phyloP scores from a whole-genome alignment of 2,888 invertebrate genomes.

The Schrankia costaestrigalis region DNA sequence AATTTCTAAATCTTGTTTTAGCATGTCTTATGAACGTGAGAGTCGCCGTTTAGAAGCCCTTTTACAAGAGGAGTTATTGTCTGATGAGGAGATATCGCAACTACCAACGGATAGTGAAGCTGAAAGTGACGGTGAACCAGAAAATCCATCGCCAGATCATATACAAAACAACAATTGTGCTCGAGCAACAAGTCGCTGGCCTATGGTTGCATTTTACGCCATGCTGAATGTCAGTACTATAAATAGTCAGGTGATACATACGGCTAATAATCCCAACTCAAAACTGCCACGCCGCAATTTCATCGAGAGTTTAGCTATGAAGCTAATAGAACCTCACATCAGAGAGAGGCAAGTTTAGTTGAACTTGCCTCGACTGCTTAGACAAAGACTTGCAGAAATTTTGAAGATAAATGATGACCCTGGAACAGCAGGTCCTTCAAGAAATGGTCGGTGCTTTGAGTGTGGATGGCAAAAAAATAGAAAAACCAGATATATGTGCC shows the following conservation, averaged over 20 bases:
- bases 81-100: slow-evolving; percentile 3
- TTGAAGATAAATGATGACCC: slow-evolving; percentile 9
- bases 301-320: slow-evolving; percentile 4
- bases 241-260: slow-evolving; percentile 2
- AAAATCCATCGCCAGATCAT: slow-evolving; percentile 1
- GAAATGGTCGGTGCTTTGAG: slow-evolving; percentile 4
- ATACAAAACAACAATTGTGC: slow-evolving; percentile 1
- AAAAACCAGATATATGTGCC: slow-evolving; percentile 1
- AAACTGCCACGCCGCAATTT: slow-evolving; percentile 1
- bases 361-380: slow-evolving; percentile 11
- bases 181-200: no score
- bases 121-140: slow-evolving; percentile 4
- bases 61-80: slow-evolving; percentile 1
- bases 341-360: slow-evolving; percentile 11
- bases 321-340: slow-evolving; percentile 2
- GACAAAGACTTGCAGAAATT: slow-evolving; percentile 11
- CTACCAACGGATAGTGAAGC: slow-evolving; percentile 5
- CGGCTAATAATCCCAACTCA: background rate
- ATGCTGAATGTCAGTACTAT: slow-evolving; percentile 2
- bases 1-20: slow-evolving; percentile 4
- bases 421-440: slow-evolving; percentile 2
- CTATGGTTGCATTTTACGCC: no score
- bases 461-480: slow-evolving; percentile 2
- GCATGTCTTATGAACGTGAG: slow-evolving; percentile 4
- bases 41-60: slow-evolving; percentile 5